Conservation (phyloP, 2,797 vertebrate species). For the Heteromormyrus szaboi region DNA sequence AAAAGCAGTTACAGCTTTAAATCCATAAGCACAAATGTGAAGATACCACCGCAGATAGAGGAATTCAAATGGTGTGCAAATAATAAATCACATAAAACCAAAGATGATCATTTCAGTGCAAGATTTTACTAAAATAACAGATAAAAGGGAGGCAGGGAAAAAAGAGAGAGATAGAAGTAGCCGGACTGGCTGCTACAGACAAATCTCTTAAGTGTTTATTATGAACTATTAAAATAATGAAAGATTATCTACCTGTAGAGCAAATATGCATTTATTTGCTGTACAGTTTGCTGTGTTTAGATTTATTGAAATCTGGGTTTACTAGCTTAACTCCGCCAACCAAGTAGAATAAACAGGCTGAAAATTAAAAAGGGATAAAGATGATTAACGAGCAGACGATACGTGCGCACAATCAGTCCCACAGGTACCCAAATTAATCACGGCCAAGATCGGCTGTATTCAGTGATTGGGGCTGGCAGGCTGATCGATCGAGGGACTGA, state of each 20-base stretch:
- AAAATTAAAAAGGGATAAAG: neutral
- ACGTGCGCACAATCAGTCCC: neutral
- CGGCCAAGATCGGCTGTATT: neutral
- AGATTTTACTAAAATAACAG: neutral
- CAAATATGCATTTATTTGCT: neutral
- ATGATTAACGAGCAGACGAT: neutral
- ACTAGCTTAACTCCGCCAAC: neutral
- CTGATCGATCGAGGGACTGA: neutral
- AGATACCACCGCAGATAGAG: neutral
- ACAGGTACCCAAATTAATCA: neutral
- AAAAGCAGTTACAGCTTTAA: neutral
- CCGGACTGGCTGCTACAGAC: no score
- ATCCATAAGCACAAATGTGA: neutral
- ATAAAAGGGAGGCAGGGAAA: neutral
- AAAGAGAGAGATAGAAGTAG: neutral
- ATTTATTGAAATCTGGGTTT: neutral
- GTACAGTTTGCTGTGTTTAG: neutral
- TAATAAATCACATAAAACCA: neutral
- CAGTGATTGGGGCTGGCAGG: neutral
- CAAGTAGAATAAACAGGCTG: neutral
- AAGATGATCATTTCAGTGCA: neutral
- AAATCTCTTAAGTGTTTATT: neutral
- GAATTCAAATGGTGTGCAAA: neutral
- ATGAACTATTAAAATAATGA: neutral
- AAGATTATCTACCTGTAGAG: neutral